These are phyloP conservation scores for Melanocharis versteri DNA, from an alignment of 2,113 vertebrate genomes.

Conservation along the genomic window DNA sequence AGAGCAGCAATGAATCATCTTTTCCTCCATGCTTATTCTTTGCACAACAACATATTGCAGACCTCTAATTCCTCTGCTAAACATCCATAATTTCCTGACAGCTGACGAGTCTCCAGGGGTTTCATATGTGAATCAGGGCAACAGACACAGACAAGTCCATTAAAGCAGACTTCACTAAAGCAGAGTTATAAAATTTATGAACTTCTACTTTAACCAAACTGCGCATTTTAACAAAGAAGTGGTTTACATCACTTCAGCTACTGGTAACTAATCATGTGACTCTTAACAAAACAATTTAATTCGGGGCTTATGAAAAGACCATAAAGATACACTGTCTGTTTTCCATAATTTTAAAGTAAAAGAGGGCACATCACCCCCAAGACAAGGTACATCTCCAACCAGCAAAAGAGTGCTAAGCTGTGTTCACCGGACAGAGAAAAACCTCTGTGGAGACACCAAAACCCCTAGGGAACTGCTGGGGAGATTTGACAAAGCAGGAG, in stretches of 20 bases:
- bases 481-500: not conserved
- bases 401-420: not conserved
- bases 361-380: not conserved
- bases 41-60: not conserved
- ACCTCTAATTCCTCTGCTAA: not conserved
- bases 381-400: rapidly evolving
- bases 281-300: not conserved
- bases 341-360: not conserved
- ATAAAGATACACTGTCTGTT: not conserved
- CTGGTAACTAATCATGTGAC: not conserved
- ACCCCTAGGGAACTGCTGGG: rapidly evolving
- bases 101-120: not conserved
- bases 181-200: not conserved
- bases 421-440: not conserved
- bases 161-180: not conserved
- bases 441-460: rapidly evolving
- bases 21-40: not conserved
- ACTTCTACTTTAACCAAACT: not conserved
- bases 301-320: not conserved
- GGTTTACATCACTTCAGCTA: not conserved
- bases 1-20: not conserved
- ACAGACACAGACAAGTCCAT: not conserved
- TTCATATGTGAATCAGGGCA: not conserved
- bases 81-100: not conserved
- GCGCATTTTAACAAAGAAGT: not conserved